Evolutionary conservation across 2,113 vertebrate species (phyloP).

Genomic region (Alexandromys fortis): DNA sequence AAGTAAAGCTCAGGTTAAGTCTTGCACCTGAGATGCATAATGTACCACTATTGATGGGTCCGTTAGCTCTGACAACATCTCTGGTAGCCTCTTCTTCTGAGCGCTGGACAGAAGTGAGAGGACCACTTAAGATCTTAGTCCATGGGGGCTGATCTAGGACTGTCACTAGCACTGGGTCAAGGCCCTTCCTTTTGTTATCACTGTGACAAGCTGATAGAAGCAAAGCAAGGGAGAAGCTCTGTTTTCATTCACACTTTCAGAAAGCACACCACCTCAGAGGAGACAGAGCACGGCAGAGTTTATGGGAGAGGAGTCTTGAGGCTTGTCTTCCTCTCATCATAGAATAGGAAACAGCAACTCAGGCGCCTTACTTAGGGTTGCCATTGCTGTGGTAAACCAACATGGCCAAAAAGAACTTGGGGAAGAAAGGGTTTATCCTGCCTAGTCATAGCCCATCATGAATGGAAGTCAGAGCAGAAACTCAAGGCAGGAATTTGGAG

Average conservation of each 20-base stretch:
- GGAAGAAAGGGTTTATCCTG: not conserved
- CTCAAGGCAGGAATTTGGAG: not conserved
- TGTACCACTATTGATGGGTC: too few relatives aligned
- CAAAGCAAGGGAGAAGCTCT: not conserved
- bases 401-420: not conserved
- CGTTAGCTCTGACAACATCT: too few relatives aligned
- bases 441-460: not conserved
- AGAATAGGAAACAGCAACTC: not conserved
- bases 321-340: not conserved
- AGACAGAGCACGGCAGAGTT: not conserved
- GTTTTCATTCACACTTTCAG: not conserved
- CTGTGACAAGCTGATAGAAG: not conserved
- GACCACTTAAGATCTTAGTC: not conserved
- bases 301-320: not conserved
- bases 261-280: not conserved
- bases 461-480: not conserved
- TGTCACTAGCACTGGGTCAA: too few relatives aligned
- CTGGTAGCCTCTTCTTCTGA: accelerated
- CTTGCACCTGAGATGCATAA: not conserved
- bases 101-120: not conserved
- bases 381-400: not conserved
- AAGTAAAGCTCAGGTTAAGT: not conserved
- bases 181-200: not conserved
- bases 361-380: not conserved
- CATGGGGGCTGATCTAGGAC: accelerated